Percentiles rank a stretch among this genome's conserved stretches.
Conservation (phyloP, 92 coral and sea anemone species). For the Siderastrea radians region DNA sequence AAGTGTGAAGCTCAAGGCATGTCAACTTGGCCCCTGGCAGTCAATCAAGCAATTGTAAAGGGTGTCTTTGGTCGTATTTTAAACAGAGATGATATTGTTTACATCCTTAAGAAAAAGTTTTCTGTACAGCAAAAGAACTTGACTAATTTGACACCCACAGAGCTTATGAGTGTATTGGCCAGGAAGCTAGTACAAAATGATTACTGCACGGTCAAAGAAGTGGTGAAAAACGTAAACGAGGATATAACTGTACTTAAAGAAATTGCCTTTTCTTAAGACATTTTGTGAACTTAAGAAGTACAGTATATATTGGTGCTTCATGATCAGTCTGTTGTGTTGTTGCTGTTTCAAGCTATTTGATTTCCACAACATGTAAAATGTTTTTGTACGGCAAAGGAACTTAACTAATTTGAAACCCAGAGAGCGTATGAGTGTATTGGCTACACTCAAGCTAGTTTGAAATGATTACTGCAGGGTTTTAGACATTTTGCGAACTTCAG, state of each 20-base stretch:
- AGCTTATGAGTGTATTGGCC: conserved; percentile 55
- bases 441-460: no score
- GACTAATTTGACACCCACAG: conserved; percentile 46
- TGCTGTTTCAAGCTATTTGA: no score
- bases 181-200: conserved; percentile 32
- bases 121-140: conserved; percentile 49
- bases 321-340: no score
- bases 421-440: no score
- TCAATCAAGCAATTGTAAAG: conserved; percentile 57
- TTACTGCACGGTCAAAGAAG: conserved; percentile 46
- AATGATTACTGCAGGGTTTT: no score
- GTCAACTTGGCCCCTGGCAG: conserved; percentile 38
- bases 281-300: conserved; percentile 33
- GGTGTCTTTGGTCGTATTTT: conserved; percentile 50
- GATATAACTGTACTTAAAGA: conserved; percentile 40
- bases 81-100: conserved; percentile 41
- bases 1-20: background rate
- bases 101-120: conserved; percentile 51
- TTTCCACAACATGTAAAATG: no score
- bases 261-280: conserved; percentile 30
- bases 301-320: no score
- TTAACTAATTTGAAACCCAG: no score
- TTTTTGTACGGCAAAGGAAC: no score
- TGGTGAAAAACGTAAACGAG: conserved; percentile 36
- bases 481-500: no score